Base-by-base conservation (phyloP, 2,797 vertebrate genomes). In the Myoxocephalus aenaeus region DNA sequence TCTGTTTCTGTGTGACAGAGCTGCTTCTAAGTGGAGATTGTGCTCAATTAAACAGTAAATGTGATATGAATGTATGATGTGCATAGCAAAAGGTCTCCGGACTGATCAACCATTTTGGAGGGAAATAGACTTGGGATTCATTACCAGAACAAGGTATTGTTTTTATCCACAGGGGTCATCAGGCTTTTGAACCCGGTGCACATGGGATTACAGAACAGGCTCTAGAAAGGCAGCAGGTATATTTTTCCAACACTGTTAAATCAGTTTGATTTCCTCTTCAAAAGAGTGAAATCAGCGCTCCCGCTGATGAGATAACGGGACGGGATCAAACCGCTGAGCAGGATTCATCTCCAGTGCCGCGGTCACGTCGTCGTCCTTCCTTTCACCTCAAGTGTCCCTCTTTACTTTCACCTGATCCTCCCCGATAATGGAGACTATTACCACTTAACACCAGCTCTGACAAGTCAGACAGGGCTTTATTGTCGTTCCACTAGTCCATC, bases 401-500 rank as follows among this genome's bases (percentile, higher is more conserved):
- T 70, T 73, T 51, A 34, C 73, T 75, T 66, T 62, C 36, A 14
- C 10, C 34, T 70, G 69, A 77, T 75, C 65, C 68, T 22, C 53
- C 51, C 63, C 75, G 71, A 75, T 75, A 75, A 82, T 81, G 70
- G 54, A 78, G 64, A 78, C 68, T 58, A 87, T 86, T 82, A 86
- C 73, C 50, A 73, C 59, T 58, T 72, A 65, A 73, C 72, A 74
- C 79, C 42, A 73, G 34, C 65, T 62, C 70, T 86, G 87, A 87
- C 82, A 80, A 86, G 75, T 77, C 62, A 72, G 81, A 79, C 63
- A 29, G 40, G 67, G 63, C 29, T 58, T 65, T 58, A 73, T 81
- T 84, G 81, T 77, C 81, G 76, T 77, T 86, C 77, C 80, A 51
- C 59, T 53, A 27, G 57, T 77, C 82, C 74, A 82, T 82, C 77